Conservation (phyloP, 1,140 invertebrate species). For the Ips nitidus region DNA sequence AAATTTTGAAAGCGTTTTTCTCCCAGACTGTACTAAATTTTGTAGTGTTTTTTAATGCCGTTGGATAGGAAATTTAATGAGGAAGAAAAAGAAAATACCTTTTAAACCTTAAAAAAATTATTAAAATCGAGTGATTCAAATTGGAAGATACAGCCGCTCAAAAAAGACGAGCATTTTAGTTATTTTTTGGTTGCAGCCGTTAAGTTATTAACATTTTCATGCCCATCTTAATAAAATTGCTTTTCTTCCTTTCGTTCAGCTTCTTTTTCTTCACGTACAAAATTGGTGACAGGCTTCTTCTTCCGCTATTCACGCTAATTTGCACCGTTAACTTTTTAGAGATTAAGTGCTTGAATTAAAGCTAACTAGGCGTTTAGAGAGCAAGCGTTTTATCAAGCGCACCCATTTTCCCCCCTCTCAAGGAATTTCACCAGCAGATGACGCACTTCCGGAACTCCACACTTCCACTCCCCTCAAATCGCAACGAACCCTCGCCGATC, state of each 20-base stretch:
- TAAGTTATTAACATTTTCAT: conserved; percentile 39
- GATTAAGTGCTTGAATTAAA: background rate
- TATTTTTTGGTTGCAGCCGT: conserved; percentile 25
- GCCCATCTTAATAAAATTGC: conserved; percentile 46
- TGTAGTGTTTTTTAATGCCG: no score
- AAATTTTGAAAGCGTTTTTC: no score
- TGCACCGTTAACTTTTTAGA: background rate
- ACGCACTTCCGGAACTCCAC: conserved; percentile 30
- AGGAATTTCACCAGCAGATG: conserved; percentile 35
- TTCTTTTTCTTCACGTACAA: conserved; percentile 20
- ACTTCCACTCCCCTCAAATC: conserved; percentile 38
- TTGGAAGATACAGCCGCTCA: no score
- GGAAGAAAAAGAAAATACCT: no score
- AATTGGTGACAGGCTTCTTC: conserved; percentile 18
- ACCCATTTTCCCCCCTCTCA: conserved; percentile 1
- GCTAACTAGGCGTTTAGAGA: no score
- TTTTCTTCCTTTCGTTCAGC: conserved; percentile 32
- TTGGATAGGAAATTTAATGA: no score
- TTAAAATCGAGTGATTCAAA: no score
- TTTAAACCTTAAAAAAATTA: no score
- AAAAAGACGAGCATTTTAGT: background rate
- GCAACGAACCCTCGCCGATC: conserved; percentile 27
- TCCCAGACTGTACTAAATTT: no score
- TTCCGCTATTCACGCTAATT: conserved; percentile 23
- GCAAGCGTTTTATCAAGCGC: background rate